Base-by-base conservation (phyloP, 2,113 vertebrate species). In the Tachycineta bicolor region DNA sequence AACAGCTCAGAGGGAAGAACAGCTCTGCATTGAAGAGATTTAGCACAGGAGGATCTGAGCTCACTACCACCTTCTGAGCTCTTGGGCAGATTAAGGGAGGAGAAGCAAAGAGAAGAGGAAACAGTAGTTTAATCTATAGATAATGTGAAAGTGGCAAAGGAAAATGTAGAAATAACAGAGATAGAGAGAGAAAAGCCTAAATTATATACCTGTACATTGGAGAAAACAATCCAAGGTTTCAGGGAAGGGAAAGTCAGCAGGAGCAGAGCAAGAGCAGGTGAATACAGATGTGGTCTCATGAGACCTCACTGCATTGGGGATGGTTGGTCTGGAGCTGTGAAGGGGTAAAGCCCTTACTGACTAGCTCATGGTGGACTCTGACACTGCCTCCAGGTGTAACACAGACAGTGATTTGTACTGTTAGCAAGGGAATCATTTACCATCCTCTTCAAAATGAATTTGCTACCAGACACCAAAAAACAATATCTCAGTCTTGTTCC, bases 41-140 rank as follows among this genome's bases (percentile, higher is more conserved):
- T 93, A 85, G 81, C 18, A 39, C 39, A 60, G 55, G 44, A 73
- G 34, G 34, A 91, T 50, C 37, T 85, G 64, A 91, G 20, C 50
- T 93, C 39, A 63, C 33, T 22, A 59, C 47, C 53, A 46, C 5
- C 6, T 39, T 70, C 43, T 77, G 63, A 86, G 53, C 25, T 83
- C 87, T 63, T 59, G 64, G 46, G 50, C 43, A 90, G 71, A 59
- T 92, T 62, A 77, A 92, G 90, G 50, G 79, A 88, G 80, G 59
- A 53, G n/a, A 75, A 67, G 20, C 37, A 87, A 77, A 86, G 69
- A 87, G 52, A 85, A n/a, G 43, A 94, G n/a, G 44, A 90, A 80
- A 80, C 23, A 91, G 29, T 33, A 50, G 59, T 93, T 96, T 91
- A 94, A 59, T 43, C 23, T 63, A 44, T 3, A 21, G 67, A 50